Conservation (phyloP, 2,888 invertebrate species). For the Eubasilissa splendida region DNA sequence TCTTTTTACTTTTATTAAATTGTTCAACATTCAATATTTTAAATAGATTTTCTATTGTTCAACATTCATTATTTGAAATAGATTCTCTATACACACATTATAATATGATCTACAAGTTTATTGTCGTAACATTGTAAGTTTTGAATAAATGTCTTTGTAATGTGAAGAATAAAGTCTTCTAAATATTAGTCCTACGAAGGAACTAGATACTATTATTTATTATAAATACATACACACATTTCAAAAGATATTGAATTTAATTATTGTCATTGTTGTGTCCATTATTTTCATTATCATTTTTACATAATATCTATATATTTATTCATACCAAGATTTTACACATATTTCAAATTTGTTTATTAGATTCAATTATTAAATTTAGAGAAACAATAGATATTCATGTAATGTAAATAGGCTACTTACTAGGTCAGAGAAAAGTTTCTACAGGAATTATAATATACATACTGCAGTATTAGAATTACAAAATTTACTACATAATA, state of each 20-base stretch:
- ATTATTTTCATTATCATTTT: constrained; percentile 12
- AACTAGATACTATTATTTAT: not conserved
- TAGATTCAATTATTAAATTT: no score
- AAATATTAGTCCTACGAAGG: constrained; percentile 3
- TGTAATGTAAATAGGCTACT: no score
- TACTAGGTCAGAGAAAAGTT: no score
- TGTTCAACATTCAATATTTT: constrained; percentile 4
- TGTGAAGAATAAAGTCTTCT: constrained; percentile 12
- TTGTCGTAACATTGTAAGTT: constrained; percentile 12
- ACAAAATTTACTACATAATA: no score
- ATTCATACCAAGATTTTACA: no score
- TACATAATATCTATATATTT: no score
- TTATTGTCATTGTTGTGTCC: constrained; percentile 8
- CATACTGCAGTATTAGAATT: no score
- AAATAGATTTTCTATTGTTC: not conserved
- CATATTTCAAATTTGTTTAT: no score
- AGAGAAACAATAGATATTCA: no score
- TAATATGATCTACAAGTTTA: constrained; percentile 3
- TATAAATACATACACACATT: not conserved
- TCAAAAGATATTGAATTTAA: not conserved
- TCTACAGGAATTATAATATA: no score
- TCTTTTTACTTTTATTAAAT: not conserved
- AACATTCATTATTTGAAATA: no score
- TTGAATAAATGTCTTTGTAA: not conserved
- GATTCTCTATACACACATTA: not conserved